Conservation (phyloP, 2,888 invertebrate genomes). For the Chrysomela aeneicollis region DNA sequence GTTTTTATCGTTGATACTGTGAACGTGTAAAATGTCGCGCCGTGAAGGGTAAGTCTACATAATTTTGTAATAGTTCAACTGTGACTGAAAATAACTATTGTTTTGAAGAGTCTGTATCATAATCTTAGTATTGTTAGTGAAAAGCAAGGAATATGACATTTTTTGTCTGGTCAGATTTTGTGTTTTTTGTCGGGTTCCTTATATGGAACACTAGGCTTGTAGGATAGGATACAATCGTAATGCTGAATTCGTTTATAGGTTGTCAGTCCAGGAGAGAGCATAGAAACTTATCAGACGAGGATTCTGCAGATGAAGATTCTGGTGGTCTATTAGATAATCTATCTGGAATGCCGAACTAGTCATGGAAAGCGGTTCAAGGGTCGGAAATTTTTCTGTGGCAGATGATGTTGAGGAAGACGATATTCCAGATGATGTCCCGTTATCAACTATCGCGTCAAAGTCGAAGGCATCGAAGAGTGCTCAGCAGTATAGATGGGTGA, state of each 20-base stretch:
- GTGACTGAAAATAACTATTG: too few species aligned
- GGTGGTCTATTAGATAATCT: slow-evolving; percentile 33
- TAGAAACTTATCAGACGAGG: slow-evolving; percentile 24
- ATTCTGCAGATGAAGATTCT: slow-evolving; percentile 30
- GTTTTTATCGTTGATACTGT: too few species aligned
- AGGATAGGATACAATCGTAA: neutral
- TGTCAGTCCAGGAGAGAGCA: slow-evolving; percentile 22
- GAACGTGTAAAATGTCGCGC: too few species aligned
- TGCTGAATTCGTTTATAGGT: slow-evolving; percentile 6
- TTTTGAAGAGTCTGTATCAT: too few species aligned
- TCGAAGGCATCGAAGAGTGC: neutral
- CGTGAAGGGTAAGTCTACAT: too few species aligned
- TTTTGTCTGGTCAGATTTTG: neutral
- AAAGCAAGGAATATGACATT: neutral
- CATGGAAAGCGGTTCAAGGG: neutral
- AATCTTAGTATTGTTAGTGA: neutral
- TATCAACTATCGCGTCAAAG: neutral
- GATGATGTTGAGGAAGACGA: slow-evolving; percentile 1
- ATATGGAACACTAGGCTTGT: slow-evolving; percentile 1
- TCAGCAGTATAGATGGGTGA: neutral
- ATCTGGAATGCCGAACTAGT: slow-evolving; percentile 29
- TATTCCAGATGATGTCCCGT: neutral
- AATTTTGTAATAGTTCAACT: too few species aligned
- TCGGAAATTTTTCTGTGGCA: neutral
- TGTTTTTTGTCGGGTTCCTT: neutral